Evolutionary conservation across 92 coral and sea anemone species (phyloP).

Genomic region (Parazoanthus darwini): DNA sequence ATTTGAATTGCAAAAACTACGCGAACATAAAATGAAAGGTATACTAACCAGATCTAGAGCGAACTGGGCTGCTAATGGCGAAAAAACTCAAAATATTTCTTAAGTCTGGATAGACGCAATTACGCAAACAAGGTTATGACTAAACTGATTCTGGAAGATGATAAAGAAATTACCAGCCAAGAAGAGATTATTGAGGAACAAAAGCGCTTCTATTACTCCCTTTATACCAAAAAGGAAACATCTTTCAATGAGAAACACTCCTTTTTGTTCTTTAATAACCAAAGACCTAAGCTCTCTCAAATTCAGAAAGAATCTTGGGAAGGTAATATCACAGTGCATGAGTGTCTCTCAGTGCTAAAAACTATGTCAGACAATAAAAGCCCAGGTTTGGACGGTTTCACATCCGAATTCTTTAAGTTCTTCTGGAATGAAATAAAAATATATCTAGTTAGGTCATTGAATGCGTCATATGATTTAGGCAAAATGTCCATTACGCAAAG

Average conservation of each 20-base stretch:
- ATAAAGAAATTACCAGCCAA: too few species aligned
- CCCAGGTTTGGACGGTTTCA: neutral
- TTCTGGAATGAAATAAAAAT: neutral
- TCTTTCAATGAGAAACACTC: neutral
- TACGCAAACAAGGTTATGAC: too few species aligned
- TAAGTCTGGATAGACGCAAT: conserved; percentile 26
- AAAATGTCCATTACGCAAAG: neutral
- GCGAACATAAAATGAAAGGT: conserved; percentile 46
- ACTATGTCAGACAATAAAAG: neutral
- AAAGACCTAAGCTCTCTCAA: too few species aligned
- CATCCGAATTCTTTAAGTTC: neutral
- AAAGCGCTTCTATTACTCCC: neutral
- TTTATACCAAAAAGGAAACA: neutral
- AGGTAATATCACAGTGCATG: neutral
- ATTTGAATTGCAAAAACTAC: conserved; percentile 37
- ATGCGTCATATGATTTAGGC: neutral
- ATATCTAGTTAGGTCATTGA: neutral
- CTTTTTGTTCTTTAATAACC: neutral
- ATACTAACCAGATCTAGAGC: conserved; percentile 34
- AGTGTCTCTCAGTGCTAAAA: neutral
- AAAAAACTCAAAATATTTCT: conserved; percentile 24
- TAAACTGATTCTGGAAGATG: too few species aligned
- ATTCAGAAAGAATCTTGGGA: neutral
- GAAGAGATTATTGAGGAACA: neutral
- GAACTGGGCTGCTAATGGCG: conserved; percentile 20